Evolutionary conservation across 2,888 invertebrate species (phyloP), one percentile per base, ranked within the genome.

Genomic region (Mimas tiliae): DNA sequence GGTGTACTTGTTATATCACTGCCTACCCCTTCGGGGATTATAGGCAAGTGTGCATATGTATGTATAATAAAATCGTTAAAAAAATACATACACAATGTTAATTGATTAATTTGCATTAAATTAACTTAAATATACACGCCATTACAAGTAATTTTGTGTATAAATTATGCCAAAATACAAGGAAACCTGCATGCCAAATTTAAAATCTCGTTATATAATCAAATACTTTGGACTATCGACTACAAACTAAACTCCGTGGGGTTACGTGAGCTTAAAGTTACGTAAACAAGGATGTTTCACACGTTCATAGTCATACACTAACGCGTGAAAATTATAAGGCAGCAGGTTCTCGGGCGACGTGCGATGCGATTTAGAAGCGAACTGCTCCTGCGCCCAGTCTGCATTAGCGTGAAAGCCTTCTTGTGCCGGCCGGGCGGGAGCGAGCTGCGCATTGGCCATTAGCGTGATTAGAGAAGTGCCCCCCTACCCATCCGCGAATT

Each of bases 371-470:
- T 89, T 88, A 89, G 82, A 81, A 78, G 77, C 78, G 80, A 84
- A 81, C 85, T 86, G 85, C 86, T 89, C 86, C 79, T 89, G 88
- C 86, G 88, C 86, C 84, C 86, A 80, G 83, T 84, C 80, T 81
- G 83, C 84, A 93, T 93, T 91, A 91, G 84, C 84, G 79, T 90
- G 89, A 92, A 89, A 91, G 91, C 91, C 87, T 86, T 82, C 84
- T 81, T 79, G 80, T 75, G 76, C 75, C 70, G 76, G 75, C 67
- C 27, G 73, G 73, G 77, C 71, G 78, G 74, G 78, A 76, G 79
- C 72, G 76, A 76, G 81, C 85, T 87, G 92, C 91, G 93, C 91
- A 93, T 92, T 93, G 91, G 90, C 93, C 93, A 94, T 94, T 94
- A 94, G 92, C 91, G 88, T 94, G 94, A 94, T 94, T 94, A 93